phyloP scores from a whole-genome alignment of 2,888 invertebrate genomes.

The Noctua comes region DNA sequence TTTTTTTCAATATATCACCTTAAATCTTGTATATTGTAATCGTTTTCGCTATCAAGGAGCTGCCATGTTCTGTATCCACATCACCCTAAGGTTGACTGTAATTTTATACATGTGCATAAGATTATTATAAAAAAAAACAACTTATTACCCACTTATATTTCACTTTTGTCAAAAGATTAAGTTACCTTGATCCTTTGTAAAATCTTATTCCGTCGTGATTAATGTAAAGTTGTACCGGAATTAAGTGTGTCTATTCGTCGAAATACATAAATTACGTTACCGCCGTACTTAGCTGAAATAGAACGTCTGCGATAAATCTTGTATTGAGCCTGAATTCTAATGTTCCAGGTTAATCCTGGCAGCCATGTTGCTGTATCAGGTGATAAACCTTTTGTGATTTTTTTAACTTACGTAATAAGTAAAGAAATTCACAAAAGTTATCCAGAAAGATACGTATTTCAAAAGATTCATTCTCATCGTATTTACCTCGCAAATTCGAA shows the following conservation, averaged over 20 bases:
- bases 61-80: background rate
- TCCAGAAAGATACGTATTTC: background rate
- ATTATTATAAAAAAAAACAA: background rate
- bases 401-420: background rate
- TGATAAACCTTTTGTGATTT: background rate
- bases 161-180: background rate
- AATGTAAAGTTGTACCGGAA: conserved; percentile 2
- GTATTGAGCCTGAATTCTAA: conserved; percentile 36
- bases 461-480: background rate
- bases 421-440: background rate
- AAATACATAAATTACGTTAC: conserved; percentile 39
- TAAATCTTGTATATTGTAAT: no score
- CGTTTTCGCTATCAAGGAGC: background rate
- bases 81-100: background rate
- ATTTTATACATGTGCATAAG: background rate
- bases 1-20: no score
- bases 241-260: background rate
- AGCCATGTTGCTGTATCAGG: background rate
- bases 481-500: no score
- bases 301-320: conserved; percentile 41
- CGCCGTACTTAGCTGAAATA: conserved; percentile 24
- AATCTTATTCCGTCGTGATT: background rate
- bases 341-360: conserved; percentile 27
- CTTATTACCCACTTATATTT: background rate
- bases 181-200: background rate